A percentile compares a stretch with the other conserved stretches of the same genome.
Evolutionary conservation across 2,113 vertebrate genomes (phyloP).

Genomic region (Oceanodroma tethys): DNA sequence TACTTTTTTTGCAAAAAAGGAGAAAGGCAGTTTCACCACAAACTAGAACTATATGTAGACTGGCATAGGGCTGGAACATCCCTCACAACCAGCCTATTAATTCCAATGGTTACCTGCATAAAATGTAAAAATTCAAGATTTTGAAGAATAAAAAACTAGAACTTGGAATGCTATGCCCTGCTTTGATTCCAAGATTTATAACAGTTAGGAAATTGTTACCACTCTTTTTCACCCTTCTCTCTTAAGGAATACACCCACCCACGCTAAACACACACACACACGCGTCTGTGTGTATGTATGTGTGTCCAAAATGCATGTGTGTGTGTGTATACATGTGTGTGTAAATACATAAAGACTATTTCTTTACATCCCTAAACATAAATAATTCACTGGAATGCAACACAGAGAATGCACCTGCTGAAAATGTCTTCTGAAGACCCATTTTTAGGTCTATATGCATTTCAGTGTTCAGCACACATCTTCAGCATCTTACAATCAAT

Average conservation of each 20-base stretch:
- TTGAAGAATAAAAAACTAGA: not conserved
- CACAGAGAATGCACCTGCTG: not conserved
- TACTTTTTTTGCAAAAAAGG: not conserved
- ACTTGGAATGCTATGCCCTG: not conserved
- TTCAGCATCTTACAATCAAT: not conserved
- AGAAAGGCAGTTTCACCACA: not conserved
- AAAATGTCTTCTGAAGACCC: not conserved
- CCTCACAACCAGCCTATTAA: not conserved
- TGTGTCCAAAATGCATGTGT: not conserved
- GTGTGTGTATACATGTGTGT: not conserved
- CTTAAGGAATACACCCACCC: not conserved
- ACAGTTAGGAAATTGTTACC: not conserved
- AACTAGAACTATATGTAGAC: not conserved
- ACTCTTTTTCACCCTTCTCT: not conserved
- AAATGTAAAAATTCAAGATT: not conserved
- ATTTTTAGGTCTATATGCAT: not conserved
- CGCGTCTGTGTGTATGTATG: rapidly evolving
- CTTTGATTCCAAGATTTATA: not conserved
- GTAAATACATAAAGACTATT: not conserved
- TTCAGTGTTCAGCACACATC: not conserved
- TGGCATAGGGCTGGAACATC: not conserved
- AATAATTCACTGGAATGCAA: not conserved
- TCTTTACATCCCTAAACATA: not conserved
- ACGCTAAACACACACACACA: not conserved
- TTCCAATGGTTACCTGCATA: not conserved